These are phyloP conservation scores for Eriocheir sinensis DNA, from an alignment of 1,140 invertebrate species.

Conservation along the genomic window DNA sequence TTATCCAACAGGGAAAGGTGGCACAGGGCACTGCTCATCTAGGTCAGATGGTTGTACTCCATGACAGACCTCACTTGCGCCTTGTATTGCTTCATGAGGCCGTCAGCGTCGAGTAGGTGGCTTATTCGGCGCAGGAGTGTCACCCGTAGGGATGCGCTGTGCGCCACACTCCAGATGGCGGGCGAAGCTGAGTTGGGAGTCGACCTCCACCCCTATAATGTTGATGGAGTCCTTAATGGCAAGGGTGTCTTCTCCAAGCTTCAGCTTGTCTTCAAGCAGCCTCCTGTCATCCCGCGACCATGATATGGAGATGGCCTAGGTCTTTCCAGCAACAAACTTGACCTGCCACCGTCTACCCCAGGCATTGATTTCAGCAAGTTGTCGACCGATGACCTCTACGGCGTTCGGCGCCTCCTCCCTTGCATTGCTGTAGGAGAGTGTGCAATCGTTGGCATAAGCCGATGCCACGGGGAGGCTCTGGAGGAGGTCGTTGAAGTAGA, in stretches of 20 bases:
- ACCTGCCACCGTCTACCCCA: background rate
- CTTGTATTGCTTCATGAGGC: background rate
- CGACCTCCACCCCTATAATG: background rate
- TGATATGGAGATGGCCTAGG: background rate
- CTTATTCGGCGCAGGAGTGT: background rate
- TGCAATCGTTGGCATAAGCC: background rate
- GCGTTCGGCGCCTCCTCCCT: background rate
- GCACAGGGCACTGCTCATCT: background rate
- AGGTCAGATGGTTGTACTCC: background rate
- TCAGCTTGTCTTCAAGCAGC: background rate
- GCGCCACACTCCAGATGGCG: background rate
- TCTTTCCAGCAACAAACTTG: constrained; percentile 18
- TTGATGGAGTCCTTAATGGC: background rate
- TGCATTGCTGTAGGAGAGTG: background rate
- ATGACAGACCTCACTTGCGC: background rate
- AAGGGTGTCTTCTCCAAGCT: background rate
- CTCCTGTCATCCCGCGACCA: background rate
- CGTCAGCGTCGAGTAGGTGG: background rate
- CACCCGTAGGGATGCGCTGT: background rate
- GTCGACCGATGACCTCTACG: background rate
- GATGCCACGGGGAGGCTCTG: background rate
- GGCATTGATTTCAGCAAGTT: background rate
- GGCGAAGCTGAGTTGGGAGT: background rate
- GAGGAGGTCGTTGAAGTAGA: constrained; percentile 29
- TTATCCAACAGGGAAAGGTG: background rate